phyloP scores from a whole-genome alignment of 2,113 vertebrate species.

The Takifugu flavidus region DNA sequence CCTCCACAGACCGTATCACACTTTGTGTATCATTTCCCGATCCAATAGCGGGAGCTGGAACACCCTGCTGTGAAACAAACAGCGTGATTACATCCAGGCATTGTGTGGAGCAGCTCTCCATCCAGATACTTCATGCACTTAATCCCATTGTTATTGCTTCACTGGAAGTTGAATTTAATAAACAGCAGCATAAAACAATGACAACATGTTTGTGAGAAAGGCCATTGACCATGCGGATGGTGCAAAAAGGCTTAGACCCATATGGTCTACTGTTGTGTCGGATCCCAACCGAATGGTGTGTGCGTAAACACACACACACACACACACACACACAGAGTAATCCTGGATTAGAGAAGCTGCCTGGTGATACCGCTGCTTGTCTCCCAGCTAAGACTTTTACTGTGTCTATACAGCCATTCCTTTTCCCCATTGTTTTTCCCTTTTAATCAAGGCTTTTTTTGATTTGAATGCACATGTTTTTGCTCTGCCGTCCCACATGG shows the following conservation, averaged over 20 bases:
- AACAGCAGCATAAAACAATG: constrained; percentile 21
- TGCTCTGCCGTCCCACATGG: not conserved
- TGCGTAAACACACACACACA: not conserved
- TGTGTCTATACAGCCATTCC: constrained; percentile 61
- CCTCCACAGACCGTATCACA: not conserved
- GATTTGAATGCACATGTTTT: not conserved
- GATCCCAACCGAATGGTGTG: constrained; percentile 39
- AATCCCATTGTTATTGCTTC: constrained; percentile 54
- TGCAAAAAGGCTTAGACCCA: constrained; percentile 42
- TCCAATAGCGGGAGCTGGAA: not conserved
- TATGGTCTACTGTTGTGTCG: constrained; percentile 39
- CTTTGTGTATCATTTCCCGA: constrained; percentile 19
- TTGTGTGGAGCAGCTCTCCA: constrained; percentile 4
- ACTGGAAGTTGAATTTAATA: constrained; percentile 17
- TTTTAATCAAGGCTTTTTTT: constrained; percentile 33
- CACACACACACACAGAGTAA: constrained; percentile 52
- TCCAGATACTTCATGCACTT: constrained; percentile 20
- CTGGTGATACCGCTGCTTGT: constrained; percentile 57
- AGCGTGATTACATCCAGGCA: constrained; percentile 4
- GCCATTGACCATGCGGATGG: constrained; percentile 15
- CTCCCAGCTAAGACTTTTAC: constrained; percentile 64
- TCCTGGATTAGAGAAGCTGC: constrained; percentile 69
- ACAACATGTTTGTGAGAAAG: constrained; percentile 55
- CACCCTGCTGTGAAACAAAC: constrained; percentile 7
- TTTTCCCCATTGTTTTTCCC: constrained; percentile 55